Evolutionary conservation across 2,888 invertebrate genomes (phyloP), one percentile per base, ranked within the genome.

Genomic region (Cactoblastis cactorum): DNA sequence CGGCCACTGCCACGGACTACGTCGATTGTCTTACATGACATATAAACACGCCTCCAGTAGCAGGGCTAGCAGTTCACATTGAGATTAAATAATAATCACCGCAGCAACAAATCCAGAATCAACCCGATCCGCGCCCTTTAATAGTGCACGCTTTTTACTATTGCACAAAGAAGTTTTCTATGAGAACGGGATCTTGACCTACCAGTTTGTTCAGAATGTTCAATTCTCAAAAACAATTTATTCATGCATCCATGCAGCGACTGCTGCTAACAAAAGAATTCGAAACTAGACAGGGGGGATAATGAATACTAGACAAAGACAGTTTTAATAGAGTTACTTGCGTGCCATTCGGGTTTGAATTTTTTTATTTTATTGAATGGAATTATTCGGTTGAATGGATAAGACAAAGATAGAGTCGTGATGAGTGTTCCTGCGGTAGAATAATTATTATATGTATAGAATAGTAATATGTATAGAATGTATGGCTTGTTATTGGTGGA

Each of bases 111-210:
- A 71, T 72, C 70, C 69, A 65, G 74, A 74, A 69, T 76, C 69
- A 71, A 80, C 77, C 74, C 76, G 78, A 77, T 71, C 77, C 71
- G 73, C 74, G 78, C 88, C 88, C 84, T 83, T 83, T 80, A 77
- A 83, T 84, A 84, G 81, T 73, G 67, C 74, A 82, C 80, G 83
- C 78, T 79, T 83, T 85, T 85, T 80, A 83, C 86, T 85, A 87
- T 79, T 64, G 72, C 72, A 87, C 84, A 86, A 87, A 85, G 65
- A 77, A 73, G 59, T 81, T 71, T 76, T 88, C 87, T 88, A 88
- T 88, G 87, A 89, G 89, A 88, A 89, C 85, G 80, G 86, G 81
- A 86, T 86, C 88, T 85, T 85, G 88, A 88, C 83, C 86, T 88
- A 88, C 88, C 88, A 89, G 89, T 89, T 88, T 81, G 73, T 80